Percentiles rank a stretch among this genome's conserved stretches.
phyloP scores from a whole-genome alignment of 2,113 vertebrate species.

The Corvus hawaiiensis region DNA sequence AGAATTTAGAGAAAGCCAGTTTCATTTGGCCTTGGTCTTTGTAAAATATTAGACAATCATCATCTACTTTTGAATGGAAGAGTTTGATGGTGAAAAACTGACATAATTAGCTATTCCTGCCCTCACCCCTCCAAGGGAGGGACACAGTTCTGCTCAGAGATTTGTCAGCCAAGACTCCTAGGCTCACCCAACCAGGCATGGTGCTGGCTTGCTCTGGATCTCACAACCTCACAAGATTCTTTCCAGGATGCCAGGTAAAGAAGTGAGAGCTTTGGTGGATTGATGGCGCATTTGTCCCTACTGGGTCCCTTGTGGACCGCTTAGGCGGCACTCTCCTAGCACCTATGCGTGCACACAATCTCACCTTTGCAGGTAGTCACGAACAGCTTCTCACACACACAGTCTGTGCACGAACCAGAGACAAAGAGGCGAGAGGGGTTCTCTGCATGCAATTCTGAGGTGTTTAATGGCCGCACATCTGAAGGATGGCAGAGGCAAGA shows the following conservation, averaged over 20 bases:
- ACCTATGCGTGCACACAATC: no score
- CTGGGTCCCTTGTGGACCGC: no score
- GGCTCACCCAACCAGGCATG: not conserved
- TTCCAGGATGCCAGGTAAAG: not conserved
- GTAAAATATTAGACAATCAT: not conserved
- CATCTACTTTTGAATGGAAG: not conserved
- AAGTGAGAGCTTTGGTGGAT: no score
- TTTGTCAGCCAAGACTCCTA: not conserved
- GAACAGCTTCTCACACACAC: no score
- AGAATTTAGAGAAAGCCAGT: not conserved
- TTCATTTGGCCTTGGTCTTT: not conserved
- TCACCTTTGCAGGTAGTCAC: no score
- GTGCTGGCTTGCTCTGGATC: not conserved
- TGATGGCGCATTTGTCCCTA: no score
- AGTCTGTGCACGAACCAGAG: no score
- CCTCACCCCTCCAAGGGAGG: not conserved
- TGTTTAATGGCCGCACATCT: no score
- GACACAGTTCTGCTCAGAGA: not conserved
- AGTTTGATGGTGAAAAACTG: not conserved
- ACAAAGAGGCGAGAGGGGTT: no score
- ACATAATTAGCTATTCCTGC: not conserved
- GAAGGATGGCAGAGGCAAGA: no score
- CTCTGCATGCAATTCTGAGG: no score
- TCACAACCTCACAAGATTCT: accelerated
- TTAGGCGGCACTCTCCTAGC: no score